Conservation (phyloP, 2,113 vertebrate species). For the Cheirogaleus medius region DNA sequence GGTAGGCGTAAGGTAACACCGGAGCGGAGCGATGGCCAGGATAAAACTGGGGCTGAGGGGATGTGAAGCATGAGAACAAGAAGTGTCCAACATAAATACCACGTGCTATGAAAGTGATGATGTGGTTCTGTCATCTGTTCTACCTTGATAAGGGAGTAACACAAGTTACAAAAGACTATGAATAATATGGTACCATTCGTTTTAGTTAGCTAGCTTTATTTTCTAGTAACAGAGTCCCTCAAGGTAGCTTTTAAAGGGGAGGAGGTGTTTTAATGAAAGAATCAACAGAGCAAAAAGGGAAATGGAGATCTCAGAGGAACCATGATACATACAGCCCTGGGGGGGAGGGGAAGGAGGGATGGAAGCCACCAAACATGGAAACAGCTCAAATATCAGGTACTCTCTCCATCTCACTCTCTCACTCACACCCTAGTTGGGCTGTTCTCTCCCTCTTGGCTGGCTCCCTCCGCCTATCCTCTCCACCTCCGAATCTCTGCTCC, state of each 20-base stretch:
- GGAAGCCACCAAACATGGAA: background rate
- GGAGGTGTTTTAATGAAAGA: background rate
- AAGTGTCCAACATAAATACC: background rate
- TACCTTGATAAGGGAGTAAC: background rate
- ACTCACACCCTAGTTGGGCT: background rate
- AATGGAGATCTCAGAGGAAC: background rate
- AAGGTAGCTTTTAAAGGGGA: constrained; percentile 5
- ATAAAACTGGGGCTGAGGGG: background rate
- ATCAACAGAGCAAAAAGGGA: background rate
- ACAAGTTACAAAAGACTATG: background rate
- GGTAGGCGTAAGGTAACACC: background rate
- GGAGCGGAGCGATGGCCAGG: background rate
- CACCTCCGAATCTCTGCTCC: background rate
- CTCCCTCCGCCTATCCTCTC: background rate
- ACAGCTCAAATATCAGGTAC: background rate
- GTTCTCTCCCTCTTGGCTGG: background rate
- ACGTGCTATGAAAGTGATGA: background rate
- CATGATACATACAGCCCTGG: background rate
- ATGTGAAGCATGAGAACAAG: background rate
- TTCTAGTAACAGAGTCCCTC: background rate
- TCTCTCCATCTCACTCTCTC: background rate
- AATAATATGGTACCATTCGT: background rate
- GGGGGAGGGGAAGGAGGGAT: background rate
- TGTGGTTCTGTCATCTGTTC: background rate
- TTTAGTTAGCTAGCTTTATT: background rate